Base-by-base conservation (phyloP, 2,113 vertebrate genomes). In the Anas platyrhynchos region DNA sequence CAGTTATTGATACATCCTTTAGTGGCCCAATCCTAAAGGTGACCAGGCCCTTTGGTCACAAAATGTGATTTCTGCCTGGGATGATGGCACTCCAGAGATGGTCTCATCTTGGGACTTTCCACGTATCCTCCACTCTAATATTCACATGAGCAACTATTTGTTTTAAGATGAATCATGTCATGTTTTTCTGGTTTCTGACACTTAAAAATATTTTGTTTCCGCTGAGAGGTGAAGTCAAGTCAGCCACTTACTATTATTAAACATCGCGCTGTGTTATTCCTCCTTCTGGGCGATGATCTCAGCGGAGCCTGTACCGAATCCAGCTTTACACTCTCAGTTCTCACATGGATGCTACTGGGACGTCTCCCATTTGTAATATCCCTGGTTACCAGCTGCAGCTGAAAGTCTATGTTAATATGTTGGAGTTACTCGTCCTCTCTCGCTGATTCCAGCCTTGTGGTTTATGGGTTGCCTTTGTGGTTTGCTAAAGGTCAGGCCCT, bases 401-500 rank as follows among this genome's bases (percentile, higher is more conserved):
- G 88, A 65, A 89, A 96, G 62, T 55, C 89, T 79, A 20, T 68
- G 90, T 87, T 78, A 80, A 95, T 93, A 48, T 61, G 86, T 88
- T 95, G 73, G 79, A 86, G 88, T 78, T 92, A 21, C 86, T 86
- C 79, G 74, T 90, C 95, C 94, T 82, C 67, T 79, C 63, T 22
- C 56, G 75, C 79, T 56, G 84, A 80, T 94, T 96, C 93, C 95
- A 97, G 91, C 61, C 82, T 90, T 96, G 96, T 81, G 96, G 97
- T 98, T 91, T 67, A 95, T 92, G 93, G 96, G 93, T 94, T 97
- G 86, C 65, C 73, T 93, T 94, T 97, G 97, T 92, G 97, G 96
- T 97, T 98, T 97, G 79, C 80, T 91, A 86, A 97, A 97, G 97
- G 97, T 96, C 96, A 97, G 82, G 68, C 63, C 38, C 84, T 93